Percentiles rank a stretch among this genome's conserved stretches.
These are phyloP conservation scores for Ceyx melanurus DNA, from an alignment of 2,113 vertebrate species.

Conservation along the genomic window DNA sequence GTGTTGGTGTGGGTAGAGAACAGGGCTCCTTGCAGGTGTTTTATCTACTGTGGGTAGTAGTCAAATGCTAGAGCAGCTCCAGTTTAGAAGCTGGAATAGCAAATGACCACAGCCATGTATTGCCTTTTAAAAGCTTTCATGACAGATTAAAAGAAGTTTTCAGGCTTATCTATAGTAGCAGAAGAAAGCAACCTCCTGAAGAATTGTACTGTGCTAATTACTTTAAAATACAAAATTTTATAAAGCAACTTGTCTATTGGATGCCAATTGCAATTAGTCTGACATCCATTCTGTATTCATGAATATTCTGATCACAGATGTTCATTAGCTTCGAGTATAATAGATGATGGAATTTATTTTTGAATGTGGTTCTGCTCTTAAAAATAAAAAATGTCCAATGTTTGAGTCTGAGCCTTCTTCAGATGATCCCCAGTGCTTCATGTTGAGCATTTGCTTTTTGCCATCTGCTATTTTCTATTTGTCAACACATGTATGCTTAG, in stretches of 20 bases:
- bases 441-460: conserved; percentile 39
- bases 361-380: background rate
- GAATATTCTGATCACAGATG: background rate
- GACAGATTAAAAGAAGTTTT: background rate
- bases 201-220: background rate
- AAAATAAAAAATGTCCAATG: background rate
- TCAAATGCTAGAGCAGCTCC: background rate
- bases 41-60: background rate
- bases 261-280: background rate
- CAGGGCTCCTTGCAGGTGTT: background rate
- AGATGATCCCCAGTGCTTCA: background rate
- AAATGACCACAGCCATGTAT: background rate
- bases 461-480: conserved; percentile 58
- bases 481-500: background rate
- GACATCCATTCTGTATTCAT: background rate
- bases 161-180: background rate
- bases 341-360: background rate
- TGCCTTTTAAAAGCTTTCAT: background rate
- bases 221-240: background rate
- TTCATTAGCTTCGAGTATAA: background rate
- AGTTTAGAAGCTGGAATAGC: background rate
- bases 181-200: background rate
- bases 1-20: background rate
- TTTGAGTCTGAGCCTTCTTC: background rate
- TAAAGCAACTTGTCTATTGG: background rate